Conservation (phyloP, 2,113 vertebrate genomes). For the Hydropotes inermis region DNA sequence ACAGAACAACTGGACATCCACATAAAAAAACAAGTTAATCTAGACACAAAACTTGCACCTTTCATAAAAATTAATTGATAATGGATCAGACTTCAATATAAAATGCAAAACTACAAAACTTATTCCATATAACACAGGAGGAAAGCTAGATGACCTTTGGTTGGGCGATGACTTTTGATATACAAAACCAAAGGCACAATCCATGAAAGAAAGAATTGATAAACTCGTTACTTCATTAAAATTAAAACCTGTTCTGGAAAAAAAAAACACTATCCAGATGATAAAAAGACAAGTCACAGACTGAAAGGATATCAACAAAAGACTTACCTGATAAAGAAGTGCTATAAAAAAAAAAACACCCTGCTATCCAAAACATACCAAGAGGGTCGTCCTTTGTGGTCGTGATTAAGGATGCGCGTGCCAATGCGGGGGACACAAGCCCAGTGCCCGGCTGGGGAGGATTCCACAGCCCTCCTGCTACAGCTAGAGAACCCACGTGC, state of each 20-base stretch:
- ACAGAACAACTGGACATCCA: not conserved
- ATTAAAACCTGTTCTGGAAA: not conserved
- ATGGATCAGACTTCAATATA: not conserved
- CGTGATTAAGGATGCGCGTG: not conserved
- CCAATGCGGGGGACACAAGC: rapidly evolving
- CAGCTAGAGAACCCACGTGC: not conserved
- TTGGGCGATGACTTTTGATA: not conserved
- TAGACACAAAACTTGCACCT: not conserved
- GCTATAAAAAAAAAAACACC: not conserved
- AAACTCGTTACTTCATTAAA: not conserved
- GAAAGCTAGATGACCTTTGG: not conserved
- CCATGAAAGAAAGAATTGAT: not conserved
- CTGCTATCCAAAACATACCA: rapidly evolving
- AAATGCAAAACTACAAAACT: not conserved
- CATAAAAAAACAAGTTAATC: not conserved
- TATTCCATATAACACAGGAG: not conserved
- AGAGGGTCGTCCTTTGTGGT: not conserved
- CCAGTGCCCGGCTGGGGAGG: not conserved
- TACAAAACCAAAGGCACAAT: not conserved
- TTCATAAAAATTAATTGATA: not conserved
- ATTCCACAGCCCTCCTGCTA: rapidly evolving
- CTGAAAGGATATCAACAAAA: not conserved
- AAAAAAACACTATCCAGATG: not conserved
- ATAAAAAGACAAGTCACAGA: not conserved
- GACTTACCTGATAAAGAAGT: not conserved